Base-by-base conservation (phyloP, 2,113 vertebrate species). In the Gymnorhina tibicen region DNA sequence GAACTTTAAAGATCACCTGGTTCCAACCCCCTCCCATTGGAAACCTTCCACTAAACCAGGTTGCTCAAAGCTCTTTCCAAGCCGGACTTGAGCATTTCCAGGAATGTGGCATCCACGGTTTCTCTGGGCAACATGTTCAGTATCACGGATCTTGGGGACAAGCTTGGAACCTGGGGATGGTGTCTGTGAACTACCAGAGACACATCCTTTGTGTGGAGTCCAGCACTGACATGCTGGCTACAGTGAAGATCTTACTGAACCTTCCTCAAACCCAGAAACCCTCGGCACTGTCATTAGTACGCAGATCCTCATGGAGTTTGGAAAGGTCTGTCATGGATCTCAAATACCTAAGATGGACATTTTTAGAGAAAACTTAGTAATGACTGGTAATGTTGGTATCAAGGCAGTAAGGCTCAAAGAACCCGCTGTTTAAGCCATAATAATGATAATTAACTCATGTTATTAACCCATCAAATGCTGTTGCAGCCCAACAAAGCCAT, bases 201-300 rank as follows among this genome's bases (percentile, higher is more conserved):
- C 23, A 35, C 3, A 9, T 15, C 26, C 4, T 50, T 1, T 16
- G 8, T 42, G 2, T 16, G 33, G 30, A 68, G 5, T 23, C 14
- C 46, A 66, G 24, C 1, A 2, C 10, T 27, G 67, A 28, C 18
- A 16, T 18, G 32, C 13, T 74, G 37, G 8, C 13, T 58, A 0
- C 11, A 80, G 46, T 6, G 8, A 58, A 62, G 11, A 27, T 27
- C 28, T 80, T 33, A 37, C 10, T 76, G 23, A 37, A 41, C 7
- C 16, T 53, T 7, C 9, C 42, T 56, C 13, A 89, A 73, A 76
- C 7, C 4, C 63, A 58, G 13, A 52, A 56, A 63, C 42, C 5
- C 7, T 41, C 1, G 0, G 42, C 24, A 19, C 33, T 33, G 28
- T 53, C 32, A 33, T 13, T 33, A 6, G 11, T 32, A 9, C 3